Percentiles rank a stretch among this genome's conserved stretches.
Evolutionary conservation across 2,113 vertebrate genomes (phyloP).

Genomic region (Petromus typicus): DNA sequence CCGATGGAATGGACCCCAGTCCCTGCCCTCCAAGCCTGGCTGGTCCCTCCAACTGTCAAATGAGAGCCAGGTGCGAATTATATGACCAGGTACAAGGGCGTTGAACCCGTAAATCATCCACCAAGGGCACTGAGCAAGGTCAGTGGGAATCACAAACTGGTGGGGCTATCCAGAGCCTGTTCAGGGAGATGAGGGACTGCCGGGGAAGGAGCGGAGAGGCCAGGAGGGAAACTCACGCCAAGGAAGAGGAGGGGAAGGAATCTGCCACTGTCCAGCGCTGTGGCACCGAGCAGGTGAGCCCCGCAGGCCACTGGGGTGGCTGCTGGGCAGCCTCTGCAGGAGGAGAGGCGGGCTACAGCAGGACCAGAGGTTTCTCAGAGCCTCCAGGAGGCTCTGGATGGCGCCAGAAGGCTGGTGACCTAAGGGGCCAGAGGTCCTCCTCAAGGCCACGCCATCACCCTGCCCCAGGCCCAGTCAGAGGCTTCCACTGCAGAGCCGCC

Average conservation of each 20-base stretch:
- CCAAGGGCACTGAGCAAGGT: not conserved
- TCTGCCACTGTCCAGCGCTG: not conserved
- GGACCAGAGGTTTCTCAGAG: not conserved
- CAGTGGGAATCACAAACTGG: not conserved
- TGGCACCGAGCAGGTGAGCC: not conserved
- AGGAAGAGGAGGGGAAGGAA: not conserved
- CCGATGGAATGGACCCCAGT: not conserved
- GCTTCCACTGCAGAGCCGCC: conserved; percentile 16
- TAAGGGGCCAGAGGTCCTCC: conserved; percentile 12
- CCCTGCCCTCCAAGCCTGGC: not conserved
- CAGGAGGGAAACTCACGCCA: not conserved
- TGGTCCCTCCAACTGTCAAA: not conserved
- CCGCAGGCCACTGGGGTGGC: not conserved
- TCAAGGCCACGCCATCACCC: not conserved
- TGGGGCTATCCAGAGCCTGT: not conserved
- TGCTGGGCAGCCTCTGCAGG: not conserved
- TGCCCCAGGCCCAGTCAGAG: conserved; percentile 51
- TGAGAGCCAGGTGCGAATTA: not conserved
- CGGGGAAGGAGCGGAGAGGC: not conserved
- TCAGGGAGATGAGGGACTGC: not conserved
- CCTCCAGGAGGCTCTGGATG: not conserved
- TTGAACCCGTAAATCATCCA: not conserved
- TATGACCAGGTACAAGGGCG: not conserved
- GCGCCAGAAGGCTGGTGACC: not conserved
- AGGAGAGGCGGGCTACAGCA: not conserved